phyloP scores from a whole-genome alignment of 2,888 invertebrate species.

The Callinectes sapidus region DNA sequence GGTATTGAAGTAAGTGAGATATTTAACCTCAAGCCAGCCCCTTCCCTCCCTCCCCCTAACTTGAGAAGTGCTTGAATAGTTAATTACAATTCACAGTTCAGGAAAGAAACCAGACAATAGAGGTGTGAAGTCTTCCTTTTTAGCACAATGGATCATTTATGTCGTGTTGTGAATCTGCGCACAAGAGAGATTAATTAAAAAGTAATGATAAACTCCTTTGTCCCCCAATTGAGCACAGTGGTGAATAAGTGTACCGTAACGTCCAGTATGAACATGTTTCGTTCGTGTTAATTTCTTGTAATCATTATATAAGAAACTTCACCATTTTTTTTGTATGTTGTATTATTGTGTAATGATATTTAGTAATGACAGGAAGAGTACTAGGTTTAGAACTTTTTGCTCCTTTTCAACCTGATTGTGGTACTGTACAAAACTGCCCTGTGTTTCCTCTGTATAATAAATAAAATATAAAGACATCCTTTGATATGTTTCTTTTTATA shows the following conservation, averaged over 20 bases:
- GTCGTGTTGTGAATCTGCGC: conserved; percentile 69
- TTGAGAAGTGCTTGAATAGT: conserved; percentile 68
- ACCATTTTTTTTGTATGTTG: conserved; percentile 70
- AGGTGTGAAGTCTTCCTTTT: conserved; percentile 70
- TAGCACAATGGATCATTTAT: conserved; percentile 70
- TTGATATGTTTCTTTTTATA: background rate
- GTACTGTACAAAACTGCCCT: conserved; percentile 73
- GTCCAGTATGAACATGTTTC: conserved; percentile 69
- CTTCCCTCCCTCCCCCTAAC: conserved; percentile 41
- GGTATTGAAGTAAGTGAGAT: conserved; percentile 62
- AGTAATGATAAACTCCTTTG: conserved; percentile 46
- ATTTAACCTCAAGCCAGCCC: conserved; percentile 49
- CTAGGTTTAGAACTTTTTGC: conserved; percentile 70
- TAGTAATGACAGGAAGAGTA: conserved; percentile 68
- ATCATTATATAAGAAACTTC: conserved; percentile 68
- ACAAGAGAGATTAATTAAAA: conserved; percentile 66
- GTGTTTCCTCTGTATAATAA: conserved; percentile 72
- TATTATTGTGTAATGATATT: conserved; percentile 71
- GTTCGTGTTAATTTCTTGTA: conserved; percentile 61
- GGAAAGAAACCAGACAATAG: conserved; percentile 71
- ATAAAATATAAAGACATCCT: conserved; percentile 58
- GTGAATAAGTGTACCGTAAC: conserved; percentile 68
- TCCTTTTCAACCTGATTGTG: conserved; percentile 72
- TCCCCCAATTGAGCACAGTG: conserved; percentile 64
- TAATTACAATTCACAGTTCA: conserved; percentile 68